These are phyloP conservation scores for Andricus grossulariae DNA, from an alignment of 1,140 invertebrate species.

Conservation along the genomic window DNA sequence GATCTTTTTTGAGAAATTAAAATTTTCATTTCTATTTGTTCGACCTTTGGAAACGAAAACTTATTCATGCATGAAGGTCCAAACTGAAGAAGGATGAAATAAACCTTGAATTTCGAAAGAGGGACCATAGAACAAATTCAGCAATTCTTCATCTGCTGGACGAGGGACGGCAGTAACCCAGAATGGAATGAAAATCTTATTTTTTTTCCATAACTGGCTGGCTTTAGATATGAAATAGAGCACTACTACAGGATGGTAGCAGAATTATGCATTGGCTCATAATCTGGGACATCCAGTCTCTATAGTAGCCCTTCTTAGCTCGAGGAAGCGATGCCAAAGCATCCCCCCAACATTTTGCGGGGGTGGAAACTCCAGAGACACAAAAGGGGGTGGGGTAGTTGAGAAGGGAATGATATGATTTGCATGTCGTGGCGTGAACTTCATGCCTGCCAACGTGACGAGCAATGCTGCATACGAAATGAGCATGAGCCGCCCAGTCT, in stretches of 20 bases:
- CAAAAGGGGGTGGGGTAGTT: conserved; percentile 39
- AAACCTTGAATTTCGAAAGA: no score
- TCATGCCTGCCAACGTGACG: conserved; percentile 58
- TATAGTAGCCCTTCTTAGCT: conserved; percentile 44
- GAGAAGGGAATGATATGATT: conserved; percentile 66
- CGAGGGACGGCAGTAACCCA: no score
- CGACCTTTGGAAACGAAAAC: no score
- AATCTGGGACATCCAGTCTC: conserved; percentile 49
- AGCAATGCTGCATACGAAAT: conserved; percentile 66
- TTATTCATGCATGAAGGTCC: no score
- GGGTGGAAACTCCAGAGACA: conserved; percentile 38
- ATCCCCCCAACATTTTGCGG: conserved; percentile 48
- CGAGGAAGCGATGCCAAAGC: conserved; percentile 38
- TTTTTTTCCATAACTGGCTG: no score
- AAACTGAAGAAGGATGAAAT: no score
- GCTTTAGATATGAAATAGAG: neutral
- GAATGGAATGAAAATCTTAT: no score
- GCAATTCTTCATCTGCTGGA: no score
- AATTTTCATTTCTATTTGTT: no score
- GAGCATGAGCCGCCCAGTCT: conserved; percentile 42
- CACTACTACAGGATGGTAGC: neutral
- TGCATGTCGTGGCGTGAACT: conserved; percentile 65
- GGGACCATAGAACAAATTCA: no score
- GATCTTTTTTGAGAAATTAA: no score
- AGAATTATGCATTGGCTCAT: conserved; percentile 36